Conservation (phyloP, 2,113 vertebrate species). For the Agapornis roseicollis region DNA sequence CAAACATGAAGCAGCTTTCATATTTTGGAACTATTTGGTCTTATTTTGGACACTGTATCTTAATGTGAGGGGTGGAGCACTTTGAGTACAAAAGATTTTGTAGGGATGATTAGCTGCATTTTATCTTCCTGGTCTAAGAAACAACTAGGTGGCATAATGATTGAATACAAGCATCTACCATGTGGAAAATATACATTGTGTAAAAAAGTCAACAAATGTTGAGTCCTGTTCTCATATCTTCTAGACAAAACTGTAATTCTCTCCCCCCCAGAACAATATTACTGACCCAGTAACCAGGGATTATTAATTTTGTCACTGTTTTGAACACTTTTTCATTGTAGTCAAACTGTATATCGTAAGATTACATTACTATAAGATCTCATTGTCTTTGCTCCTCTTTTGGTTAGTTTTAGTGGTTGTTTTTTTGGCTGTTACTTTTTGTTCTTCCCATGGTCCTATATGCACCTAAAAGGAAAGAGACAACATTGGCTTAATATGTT, state of each 20-base stretch:
- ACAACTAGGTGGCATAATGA: not conserved
- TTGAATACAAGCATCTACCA: accelerated
- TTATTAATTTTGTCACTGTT: not conserved
- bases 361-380: accelerated
- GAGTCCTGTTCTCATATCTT: not conserved
- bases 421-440: accelerated
- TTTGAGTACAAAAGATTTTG: not conserved
- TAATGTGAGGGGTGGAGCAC: not conserved
- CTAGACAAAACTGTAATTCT: not conserved
- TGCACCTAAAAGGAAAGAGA: not conserved
- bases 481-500: not conserved
- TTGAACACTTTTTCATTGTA: not conserved
- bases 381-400: not conserved
- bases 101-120: not conserved
- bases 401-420: not conserved
- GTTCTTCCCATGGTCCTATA: accelerated
- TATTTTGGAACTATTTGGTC: not conserved
- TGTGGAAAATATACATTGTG: not conserved
- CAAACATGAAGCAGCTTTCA: not conserved
- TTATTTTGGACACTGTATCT: not conserved
- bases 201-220: not conserved
- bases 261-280: not conserved
- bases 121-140: not conserved
- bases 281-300: not conserved
- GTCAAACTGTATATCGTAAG: not conserved